Base-by-base conservation (phyloP, 2,888 invertebrate species). In the Platycheirus rosarum region DNA sequence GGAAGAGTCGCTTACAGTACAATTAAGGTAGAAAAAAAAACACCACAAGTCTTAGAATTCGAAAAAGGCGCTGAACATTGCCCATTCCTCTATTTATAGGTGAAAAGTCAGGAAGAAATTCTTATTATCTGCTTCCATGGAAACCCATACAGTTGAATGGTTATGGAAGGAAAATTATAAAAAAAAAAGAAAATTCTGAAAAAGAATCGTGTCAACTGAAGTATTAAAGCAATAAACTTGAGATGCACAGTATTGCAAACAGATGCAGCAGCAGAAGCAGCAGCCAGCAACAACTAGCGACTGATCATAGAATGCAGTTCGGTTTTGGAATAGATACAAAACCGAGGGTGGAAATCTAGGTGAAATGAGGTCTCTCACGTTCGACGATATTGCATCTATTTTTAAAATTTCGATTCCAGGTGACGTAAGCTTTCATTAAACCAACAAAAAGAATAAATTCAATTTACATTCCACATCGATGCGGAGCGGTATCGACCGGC, bases 181-280 rank as follows among this genome's bases (percentile, higher is more conserved):
- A 42, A 9, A 16, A 46, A 35, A 51, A 60, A 40, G 37, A 57
- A 69, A 48, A 29, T 20, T 26, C 14, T 9, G 49, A 48, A 68
- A n/a, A 40, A 65, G 46, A 51, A 53, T 69, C 70, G 65, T 80
- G 80, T 80, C 80, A 80, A 65, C 70, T 23, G 55, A 70, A 76
- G 70, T 76, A 70, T 71, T 53, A 53, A 66, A 75, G 66, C 62
- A 71, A 80, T 76, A 75, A 80, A 66, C 70, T 71, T 53, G 44
- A 51, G 60, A 75, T 70, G 65, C 75, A 46, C 69, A 70, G 79
- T 68, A 78, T 78, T 44, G 65, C 51, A 71, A 77, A 66, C 49
- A 71, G 65, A 71, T 71, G 71, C 49, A 55, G 55, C 7, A 20
- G n/a, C 13, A 3, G 42, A 9, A 14, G 7, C 0, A 16, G 6